These are phyloP conservation scores for Stichodactyla helianthus DNA, from an alignment of 64 coral and sea anemone genomes.

Conservation along the genomic window DNA sequence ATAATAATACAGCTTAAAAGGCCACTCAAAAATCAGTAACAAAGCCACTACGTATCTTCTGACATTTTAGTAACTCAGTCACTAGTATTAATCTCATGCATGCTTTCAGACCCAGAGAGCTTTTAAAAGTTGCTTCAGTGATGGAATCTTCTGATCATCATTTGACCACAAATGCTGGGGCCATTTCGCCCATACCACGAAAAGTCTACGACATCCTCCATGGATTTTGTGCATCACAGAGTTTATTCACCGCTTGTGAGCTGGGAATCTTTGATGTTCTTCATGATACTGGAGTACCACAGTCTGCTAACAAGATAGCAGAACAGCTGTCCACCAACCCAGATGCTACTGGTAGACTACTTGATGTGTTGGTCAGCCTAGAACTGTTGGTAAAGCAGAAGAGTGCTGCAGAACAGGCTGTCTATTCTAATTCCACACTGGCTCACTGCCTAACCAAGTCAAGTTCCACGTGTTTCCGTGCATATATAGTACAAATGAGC, in stretches of 20 bases:
- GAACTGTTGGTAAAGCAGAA: constrained; percentile 31
- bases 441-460: not conserved
- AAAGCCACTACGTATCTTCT: too few species aligned
- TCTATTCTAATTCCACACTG: constrained; percentile 10
- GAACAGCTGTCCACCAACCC: constrained; percentile 13
- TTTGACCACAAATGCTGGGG: too few species aligned
- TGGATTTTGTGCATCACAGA: constrained; percentile 28
- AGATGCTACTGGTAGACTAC: constrained; percentile 29
- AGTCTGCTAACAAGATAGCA: constrained; percentile 27
- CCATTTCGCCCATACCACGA: not conserved
- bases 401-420: not conserved
- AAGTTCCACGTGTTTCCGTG: not conserved
- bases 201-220: not conserved
- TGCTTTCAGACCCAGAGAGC: too few species aligned
- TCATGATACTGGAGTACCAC: constrained; percentile 14
- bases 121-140: too few species aligned
- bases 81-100: too few species aligned
- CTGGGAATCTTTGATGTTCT: constrained; percentile 56
- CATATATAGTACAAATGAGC: not conserved
- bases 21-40: too few species aligned
- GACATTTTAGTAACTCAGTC: too few species aligned
- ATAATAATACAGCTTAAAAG: too few species aligned
- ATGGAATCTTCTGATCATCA: too few species aligned
- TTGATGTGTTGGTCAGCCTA: constrained; percentile 35
- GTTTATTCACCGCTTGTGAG: constrained; percentile 43